Base-by-base conservation (phyloP, 2,797 vertebrate genomes). In the Tiaroga cobitis region DNA sequence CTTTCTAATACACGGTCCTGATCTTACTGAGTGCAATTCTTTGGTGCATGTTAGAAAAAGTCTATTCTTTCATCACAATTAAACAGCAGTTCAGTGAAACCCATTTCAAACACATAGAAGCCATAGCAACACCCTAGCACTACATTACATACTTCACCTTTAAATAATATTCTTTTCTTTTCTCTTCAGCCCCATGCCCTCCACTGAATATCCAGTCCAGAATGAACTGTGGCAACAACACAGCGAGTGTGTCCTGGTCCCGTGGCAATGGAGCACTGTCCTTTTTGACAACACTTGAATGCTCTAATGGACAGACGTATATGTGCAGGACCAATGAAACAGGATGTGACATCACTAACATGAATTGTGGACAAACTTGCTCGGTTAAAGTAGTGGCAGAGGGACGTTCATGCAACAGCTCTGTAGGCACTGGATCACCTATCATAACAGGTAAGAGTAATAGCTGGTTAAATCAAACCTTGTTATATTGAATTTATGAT, bases 281-380 rank as follows among this genome's bases (percentile, higher is more conserved):
- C 4, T 86, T 78, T 29, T 41, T 26, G 11, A 81, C 86, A 7
- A 79, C 29, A 16, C 61, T 89, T 77, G 51, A 84, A 16, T 87
- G 82, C 51, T 43, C 76, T 29, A 74, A 74, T 67, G 90, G 89
- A 18, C 84, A 86, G 34, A 21, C 34, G 5, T 49, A 87, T 37
- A 80, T 21, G 29, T 87, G 80, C 51, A 37, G 85, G 34, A 69
- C 77, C 5, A n/a, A 82, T 10, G 26, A 88, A 0, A 83, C 86
- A 4, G 78, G 19, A 8, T 95, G 94, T 69, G 77, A 70, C 3
- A 86, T 92, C 67, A 81, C 80, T 46, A 72, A 51, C 49, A 80
- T 92, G 37, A 72, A 78, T 9, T 92, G 91, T 21, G 91, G 90
- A 32, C 86, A 89, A 77, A 80, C 76, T 1, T 92, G 89, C 72